These are phyloP conservation scores for Pristionchus pacificus DNA, from an alignment of 1,140 invertebrate genomes.

Conservation along the genomic window DNA sequence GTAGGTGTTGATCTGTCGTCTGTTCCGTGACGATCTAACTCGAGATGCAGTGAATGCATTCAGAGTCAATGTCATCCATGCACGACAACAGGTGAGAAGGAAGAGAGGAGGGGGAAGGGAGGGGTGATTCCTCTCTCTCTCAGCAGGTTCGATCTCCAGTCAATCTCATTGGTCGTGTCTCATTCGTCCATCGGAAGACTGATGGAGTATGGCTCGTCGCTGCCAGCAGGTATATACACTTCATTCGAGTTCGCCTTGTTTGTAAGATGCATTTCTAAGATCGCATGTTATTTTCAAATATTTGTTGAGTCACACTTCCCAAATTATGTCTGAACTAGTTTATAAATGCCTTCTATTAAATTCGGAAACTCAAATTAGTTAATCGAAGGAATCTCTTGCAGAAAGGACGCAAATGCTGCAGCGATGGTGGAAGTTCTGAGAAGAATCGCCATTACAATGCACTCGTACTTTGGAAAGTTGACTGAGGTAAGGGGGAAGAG, in stretches of 20 bases:
- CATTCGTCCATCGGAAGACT: slow-evolving; percentile 94
- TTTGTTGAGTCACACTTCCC: too few relatives aligned
- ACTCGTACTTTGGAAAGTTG: slow-evolving; percentile 96
- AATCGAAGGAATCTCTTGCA: too few relatives aligned
- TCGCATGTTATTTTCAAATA: too few relatives aligned
- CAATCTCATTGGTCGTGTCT: slow-evolving; percentile 93
- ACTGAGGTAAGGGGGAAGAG: slow-evolving; percentile 72
- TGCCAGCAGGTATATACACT: slow-evolving; percentile 96
- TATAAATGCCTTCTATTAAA: too few relatives aligned
- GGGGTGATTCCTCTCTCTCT: not conserved
- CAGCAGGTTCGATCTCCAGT: slow-evolving; percentile 85
- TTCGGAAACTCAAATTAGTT: too few relatives aligned
- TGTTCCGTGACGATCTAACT: slow-evolving; percentile 96
- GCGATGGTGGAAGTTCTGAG: slow-evolving; percentile 69
- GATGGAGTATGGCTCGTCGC: slow-evolving; percentile 97
- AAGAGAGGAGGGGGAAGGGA: not conserved
- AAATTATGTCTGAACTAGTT: too few relatives aligned
- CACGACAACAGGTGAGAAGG: slow-evolving; percentile 83
- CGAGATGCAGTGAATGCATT: slow-evolving; percentile 97
- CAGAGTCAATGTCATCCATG: slow-evolving; percentile 96
- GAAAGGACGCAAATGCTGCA: slow-evolving; percentile 99
- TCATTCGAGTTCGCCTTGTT: too few relatives aligned
- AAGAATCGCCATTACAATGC: slow-evolving; percentile 97
- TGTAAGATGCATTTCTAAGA: too few relatives aligned
- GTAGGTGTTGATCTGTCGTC: slow-evolving; percentile 93